These are phyloP conservation scores for Chiloscyllium plagiosum DNA, from an alignment of 2,113 vertebrate genomes.

Conservation along the genomic window DNA sequence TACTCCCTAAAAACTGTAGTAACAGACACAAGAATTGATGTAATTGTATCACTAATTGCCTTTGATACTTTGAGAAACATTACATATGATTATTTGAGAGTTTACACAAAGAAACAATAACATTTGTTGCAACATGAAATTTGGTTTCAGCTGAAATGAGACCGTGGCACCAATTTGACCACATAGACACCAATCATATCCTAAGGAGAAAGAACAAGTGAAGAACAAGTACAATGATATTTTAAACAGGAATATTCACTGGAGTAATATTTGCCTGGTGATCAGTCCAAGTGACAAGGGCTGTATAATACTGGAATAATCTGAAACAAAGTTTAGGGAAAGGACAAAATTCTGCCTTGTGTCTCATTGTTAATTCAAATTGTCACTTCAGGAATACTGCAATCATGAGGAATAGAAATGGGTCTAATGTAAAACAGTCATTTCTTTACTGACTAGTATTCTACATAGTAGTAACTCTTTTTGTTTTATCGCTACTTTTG, in stretches of 20 bases:
- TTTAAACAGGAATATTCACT: not conserved
- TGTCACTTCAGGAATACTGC: not conserved
- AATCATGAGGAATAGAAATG: not conserved
- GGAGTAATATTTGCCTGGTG: not conserved
- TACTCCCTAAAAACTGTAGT: no score
- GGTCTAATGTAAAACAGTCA: not conserved
- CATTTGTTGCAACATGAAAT: not conserved
- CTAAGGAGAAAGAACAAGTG: not conserved
- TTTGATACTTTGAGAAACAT: not conserved
- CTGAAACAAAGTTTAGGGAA: not conserved
- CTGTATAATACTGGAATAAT: not conserved
- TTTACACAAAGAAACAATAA: not conserved
- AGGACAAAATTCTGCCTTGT: not conserved
- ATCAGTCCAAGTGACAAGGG: not conserved
- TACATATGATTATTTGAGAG: not conserved
- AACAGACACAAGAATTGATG: not conserved
- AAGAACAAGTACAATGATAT: conserved; percentile 24
- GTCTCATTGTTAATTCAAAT: not conserved
- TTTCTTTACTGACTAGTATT: not conserved
- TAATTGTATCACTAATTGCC: not conserved
- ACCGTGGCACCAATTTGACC: not conserved
- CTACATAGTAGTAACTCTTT: not conserved
- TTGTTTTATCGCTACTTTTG: not conserved
- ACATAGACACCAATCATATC: not conserved
- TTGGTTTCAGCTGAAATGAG: not conserved